phyloP scores from a whole-genome alignment of 2,888 invertebrate species.

The Drepana falcataria region DNA sequence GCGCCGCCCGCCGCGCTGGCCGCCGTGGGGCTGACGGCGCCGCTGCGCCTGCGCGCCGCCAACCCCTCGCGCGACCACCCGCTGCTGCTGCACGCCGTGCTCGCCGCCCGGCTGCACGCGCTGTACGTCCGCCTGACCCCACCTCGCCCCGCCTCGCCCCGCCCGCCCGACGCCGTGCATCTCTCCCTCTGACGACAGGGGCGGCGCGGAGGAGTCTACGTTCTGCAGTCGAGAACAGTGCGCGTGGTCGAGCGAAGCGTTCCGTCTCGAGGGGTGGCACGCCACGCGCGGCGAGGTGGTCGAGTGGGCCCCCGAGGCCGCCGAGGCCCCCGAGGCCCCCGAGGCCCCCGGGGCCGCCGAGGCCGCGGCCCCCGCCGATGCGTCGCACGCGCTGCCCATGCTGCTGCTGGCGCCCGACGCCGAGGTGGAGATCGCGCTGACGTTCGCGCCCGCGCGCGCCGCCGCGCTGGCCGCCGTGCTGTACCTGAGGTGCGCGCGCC shows the following conservation, averaged over 20 bases:
- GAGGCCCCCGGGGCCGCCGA: constrained; percentile 6
- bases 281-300: constrained; percentile 23
- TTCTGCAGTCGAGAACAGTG: constrained; percentile 19
- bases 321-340: constrained; percentile 7
- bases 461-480: constrained; percentile 67
- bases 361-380: constrained; percentile 7
- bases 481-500: constrained; percentile 54
- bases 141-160: too few relatives aligned
- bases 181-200: constrained; percentile 5
- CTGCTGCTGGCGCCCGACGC: constrained; percentile 79
- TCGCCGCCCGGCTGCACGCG: constrained; percentile 12
- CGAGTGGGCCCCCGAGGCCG: constrained; percentile 12
- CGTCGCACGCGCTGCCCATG: constrained; percentile 20
- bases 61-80: constrained; percentile 85
- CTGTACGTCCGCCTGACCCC: neutral
- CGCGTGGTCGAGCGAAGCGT: constrained; percentile 32
- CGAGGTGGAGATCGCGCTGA: constrained; percentile 63
- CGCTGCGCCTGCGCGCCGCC: constrained; percentile 81
- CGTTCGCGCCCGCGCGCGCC: constrained; percentile 63
- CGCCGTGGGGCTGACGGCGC: constrained; percentile 62
- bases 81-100: constrained; percentile 81
- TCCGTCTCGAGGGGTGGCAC: constrained; percentile 40
- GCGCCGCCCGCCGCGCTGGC: constrained; percentile 12
- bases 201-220: constrained; percentile 10
- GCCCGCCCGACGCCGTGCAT: too few relatives aligned